These are phyloP conservation scores for Dolichoris vasculosae DNA, from an alignment of 1,140 invertebrate species.

Conservation along the genomic window DNA sequence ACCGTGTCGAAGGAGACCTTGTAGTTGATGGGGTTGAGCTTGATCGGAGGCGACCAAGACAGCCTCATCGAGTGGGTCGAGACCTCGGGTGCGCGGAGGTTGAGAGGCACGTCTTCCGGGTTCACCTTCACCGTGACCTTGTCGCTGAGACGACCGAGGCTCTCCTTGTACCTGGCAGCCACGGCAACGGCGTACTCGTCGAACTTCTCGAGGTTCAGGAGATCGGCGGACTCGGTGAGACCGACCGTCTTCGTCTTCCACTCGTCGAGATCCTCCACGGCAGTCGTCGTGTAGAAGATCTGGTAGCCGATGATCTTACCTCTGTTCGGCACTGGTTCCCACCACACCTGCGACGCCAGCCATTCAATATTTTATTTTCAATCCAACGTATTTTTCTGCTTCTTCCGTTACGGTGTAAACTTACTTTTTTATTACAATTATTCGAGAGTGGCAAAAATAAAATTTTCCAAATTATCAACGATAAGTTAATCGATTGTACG, in stretches of 20 bases:
- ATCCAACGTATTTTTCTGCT: no score
- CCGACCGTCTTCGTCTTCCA: conserved; percentile 91
- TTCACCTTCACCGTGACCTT: conserved; percentile 91
- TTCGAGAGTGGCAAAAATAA: no score
- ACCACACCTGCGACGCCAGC: conserved; percentile 80
- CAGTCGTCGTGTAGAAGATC: conserved; percentile 94
- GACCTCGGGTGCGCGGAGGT: conserved; percentile 89
- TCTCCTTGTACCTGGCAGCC: conserved; percentile 85
- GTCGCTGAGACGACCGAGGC: conserved; percentile 82
- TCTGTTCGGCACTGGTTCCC: conserved; percentile 93
- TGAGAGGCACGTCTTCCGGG: conserved; percentile 92
- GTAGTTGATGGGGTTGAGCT: conserved; percentile 91
- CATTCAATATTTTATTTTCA: no score
- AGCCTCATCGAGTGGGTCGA: conserved; percentile 93
- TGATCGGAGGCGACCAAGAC: conserved; percentile 94
- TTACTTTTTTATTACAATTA: no score
- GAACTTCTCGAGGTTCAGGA: conserved; percentile 92
- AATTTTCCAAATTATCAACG: no score
- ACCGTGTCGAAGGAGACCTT: conserved; percentile 94
- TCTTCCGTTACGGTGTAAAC: no score
- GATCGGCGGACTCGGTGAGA: conserved; percentile 91
- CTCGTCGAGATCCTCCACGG: conserved; percentile 92
- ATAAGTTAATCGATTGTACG: no score
- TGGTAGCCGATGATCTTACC: conserved; percentile 92
- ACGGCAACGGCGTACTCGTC: conserved; percentile 95